Evolutionary conservation across 1,140 invertebrate species (phyloP), one percentile per base, ranked within the genome.

Genomic region (Achatina immaculata): DNA sequence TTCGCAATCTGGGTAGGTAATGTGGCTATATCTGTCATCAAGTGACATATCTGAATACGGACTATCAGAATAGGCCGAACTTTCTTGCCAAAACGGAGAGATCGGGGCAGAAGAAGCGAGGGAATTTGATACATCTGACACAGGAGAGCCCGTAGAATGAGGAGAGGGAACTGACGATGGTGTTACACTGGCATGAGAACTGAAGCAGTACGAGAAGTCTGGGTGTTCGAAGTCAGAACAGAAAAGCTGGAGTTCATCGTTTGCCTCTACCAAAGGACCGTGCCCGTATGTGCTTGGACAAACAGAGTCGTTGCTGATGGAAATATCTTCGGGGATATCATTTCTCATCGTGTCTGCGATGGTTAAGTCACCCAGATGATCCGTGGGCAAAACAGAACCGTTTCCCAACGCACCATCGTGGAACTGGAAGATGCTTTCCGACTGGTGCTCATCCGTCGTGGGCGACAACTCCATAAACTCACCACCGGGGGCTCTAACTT

Each of bases 401-500:
- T 62, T 62, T 62, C n/a, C 28, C 1, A 31, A 9, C 4, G 28
- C 31, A 62, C 19, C 31, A 19, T 62, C 28, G 6, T 62, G n/a
- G 31, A 31, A 62, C 28, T 31, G n/a, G 31, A 62, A 62, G 31
- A 34, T 28, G 58, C 16, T 62, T 21, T 62, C n/a, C 6, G 58
- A 62, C 9, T 9, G n/a, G 7, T 6, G 28, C n/a, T n/a, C 16
- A 6, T n/a, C 9, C 31, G 28, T 31, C 16, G 58, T 31, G 16
- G 58, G 58, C 16, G 58, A 62, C 58, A 62, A 34, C 16, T 62
- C 58, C 58, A 62, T 62, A 28, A 62, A 62, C 58, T 62, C 58
- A 16, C 58, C 31, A 34, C 28, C 16, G n/a, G 58, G 58, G 4
- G 28, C 4, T 62, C 58, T 28, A 7, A 16, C 58, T 28, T 62